Evolutionary conservation across 1,140 invertebrate genomes (phyloP).

Genomic region (Aphelinus atriplicis): DNA sequence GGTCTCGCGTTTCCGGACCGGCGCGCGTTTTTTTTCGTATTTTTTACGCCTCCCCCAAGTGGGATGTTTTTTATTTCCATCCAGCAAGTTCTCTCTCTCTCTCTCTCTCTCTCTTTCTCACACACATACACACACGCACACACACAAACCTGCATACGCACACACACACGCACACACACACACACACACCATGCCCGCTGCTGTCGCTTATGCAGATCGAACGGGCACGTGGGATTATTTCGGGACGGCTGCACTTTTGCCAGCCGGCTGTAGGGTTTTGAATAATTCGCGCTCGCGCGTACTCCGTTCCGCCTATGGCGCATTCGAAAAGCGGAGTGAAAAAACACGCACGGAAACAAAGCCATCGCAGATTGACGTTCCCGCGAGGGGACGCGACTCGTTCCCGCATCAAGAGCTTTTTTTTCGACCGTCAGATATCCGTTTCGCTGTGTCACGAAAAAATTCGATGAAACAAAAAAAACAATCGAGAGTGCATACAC

Average conservation of each 20-base stretch:
- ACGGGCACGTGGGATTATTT: slow-evolving; percentile 29
- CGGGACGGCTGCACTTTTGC: slow-evolving; percentile 40
- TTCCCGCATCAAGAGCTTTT: slow-evolving; percentile 6
- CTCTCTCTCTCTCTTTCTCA: neutral
- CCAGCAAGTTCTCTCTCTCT: neutral
- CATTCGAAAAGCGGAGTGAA: slow-evolving; percentile 1
- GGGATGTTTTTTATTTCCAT: slow-evolving; percentile 7
- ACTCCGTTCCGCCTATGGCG: neutral
- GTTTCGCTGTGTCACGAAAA: neutral
- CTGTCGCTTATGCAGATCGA: slow-evolving; percentile 31
- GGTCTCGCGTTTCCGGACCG: slow-evolving; percentile 32
- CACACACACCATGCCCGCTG: too few relatives aligned
- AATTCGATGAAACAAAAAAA: slow-evolving; percentile 4
- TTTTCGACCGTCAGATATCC: slow-evolving; percentile 14
- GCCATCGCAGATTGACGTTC: slow-evolving; percentile 19
- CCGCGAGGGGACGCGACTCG: neutral
- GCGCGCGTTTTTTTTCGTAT: slow-evolving; percentile 11
- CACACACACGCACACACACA: neutral
- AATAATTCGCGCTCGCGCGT: slow-evolving; percentile 24
- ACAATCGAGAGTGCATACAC: neutral
- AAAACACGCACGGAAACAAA: slow-evolving; percentile 23
- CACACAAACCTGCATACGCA: too few relatives aligned
- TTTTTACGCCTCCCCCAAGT: slow-evolving; percentile 7
- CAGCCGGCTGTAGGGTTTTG: slow-evolving; percentile 26
- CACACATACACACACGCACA: too few relatives aligned